A percentile compares a stretch with the other conserved stretches of the same genome.
Evolutionary conservation across 2,888 invertebrate genomes (phyloP).

Genomic region (Pyrgus malvae): DNA sequence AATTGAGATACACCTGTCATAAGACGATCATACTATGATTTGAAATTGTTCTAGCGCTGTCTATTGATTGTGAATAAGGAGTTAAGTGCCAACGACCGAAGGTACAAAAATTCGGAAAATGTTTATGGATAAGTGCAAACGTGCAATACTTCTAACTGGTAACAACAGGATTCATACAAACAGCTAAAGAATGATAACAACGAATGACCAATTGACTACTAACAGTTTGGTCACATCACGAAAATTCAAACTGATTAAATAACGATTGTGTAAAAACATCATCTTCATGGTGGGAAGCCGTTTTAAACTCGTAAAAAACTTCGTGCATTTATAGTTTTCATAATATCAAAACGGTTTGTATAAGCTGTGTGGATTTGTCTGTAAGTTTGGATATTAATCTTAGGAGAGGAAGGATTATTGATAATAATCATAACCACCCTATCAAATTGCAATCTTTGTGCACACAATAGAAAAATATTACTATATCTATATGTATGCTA

Average conservation of each 20-base stretch:
- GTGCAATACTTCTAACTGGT: conserved; percentile 58
- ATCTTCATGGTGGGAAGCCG: conserved; percentile 1
- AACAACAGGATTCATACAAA: conserved; percentile 58
- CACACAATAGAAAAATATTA: conserved; percentile 26
- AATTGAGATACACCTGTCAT: neutral
- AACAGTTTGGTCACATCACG: conserved; percentile 36
- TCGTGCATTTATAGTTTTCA: neutral
- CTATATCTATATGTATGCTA: conserved; percentile 17
- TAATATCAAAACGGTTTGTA: neutral
- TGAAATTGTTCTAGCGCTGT: conserved; percentile 10
- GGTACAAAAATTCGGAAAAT: conserved; percentile 1
- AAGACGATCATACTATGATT: conserved; percentile 5
- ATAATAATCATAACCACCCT: neutral
- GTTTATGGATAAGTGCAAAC: conserved; percentile 6
- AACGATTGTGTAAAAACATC: conserved; percentile 6
- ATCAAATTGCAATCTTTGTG: conserved; percentile 4
- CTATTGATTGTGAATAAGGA: conserved; percentile 5
- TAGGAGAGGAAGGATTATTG: neutral
- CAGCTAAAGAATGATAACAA: conserved; percentile 48
- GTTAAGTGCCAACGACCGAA: conserved; percentile 10
- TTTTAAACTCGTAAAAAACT: neutral
- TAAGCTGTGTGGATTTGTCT: neutral
- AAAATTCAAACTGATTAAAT: conserved; percentile 32
- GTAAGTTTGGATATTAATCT: neutral
- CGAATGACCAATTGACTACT: conserved; percentile 62